These are phyloP conservation scores for Cabera pusaria DNA, from an alignment of 2,888 invertebrate genomes.

Conservation along the genomic window DNA sequence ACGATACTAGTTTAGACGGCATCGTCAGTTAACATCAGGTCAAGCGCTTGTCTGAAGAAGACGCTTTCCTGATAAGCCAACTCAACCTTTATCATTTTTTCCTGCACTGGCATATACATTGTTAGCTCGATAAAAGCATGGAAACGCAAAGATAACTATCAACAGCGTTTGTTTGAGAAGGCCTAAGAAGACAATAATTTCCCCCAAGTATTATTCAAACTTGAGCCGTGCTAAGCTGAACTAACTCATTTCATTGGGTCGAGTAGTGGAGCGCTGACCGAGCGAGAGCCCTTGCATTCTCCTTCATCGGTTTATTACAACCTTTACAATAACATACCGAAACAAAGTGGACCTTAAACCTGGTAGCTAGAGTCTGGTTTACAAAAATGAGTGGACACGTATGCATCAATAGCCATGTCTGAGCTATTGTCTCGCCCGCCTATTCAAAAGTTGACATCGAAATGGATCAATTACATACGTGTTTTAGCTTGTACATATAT, in stretches of 20 bases:
- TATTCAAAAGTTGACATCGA: conserved; percentile 51
- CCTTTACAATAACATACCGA: conserved; percentile 38
- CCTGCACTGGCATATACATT: too few species aligned
- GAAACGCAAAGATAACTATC: too few species aligned
- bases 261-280: conserved; percentile 58
- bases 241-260: conserved; percentile 59
- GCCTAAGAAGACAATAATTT: conserved; percentile 2
- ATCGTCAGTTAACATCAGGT: too few species aligned
- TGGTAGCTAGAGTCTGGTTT: conserved; percentile 25
- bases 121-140: too few species aligned
- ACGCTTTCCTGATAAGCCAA: too few species aligned
- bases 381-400: conserved; percentile 9
- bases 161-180: too few species aligned
- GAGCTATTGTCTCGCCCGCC: conserved; percentile 54
- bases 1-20: too few species aligned
- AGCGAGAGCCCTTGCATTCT: conserved; percentile 57
- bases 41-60: too few species aligned
- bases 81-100: too few species aligned
- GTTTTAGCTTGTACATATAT: too few species aligned
- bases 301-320: conserved; percentile 55
- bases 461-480: conserved; percentile 34
- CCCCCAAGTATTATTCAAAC: conserved; percentile 14
- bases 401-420: conserved; percentile 47
- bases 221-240: conserved; percentile 30
- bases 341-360: conserved; percentile 37